Evolutionary conservation across 2,797 vertebrate species (phyloP).

Genomic region (Benthosema pterotum): DNA sequence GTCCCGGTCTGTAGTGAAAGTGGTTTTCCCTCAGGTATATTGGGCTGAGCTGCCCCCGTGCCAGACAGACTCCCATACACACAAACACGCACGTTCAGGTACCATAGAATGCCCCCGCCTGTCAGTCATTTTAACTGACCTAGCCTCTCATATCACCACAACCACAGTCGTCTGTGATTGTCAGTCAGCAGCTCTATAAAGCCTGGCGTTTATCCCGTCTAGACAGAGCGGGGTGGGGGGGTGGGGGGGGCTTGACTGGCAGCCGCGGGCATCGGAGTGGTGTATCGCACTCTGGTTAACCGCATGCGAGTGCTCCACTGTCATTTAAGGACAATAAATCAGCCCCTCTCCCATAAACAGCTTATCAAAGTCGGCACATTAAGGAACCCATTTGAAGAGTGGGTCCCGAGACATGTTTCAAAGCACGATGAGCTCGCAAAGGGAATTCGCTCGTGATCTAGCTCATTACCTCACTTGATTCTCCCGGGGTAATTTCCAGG

Average conservation of each 20-base stretch:
- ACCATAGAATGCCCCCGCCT: conserved; percentile 34
- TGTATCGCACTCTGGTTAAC: conserved; percentile 62
- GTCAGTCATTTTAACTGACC: conserved; percentile 60
- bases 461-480: conserved; percentile 41
- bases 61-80: conserved; percentile 6
- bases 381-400: conserved; percentile 43
- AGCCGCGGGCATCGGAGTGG: conserved; percentile 58
- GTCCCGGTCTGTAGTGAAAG: neutral
- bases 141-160: conserved; percentile 39
- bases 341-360: conserved; percentile 46
- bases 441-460: conserved; percentile 52
- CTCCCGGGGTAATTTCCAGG: conserved; percentile 27
- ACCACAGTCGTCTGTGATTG: conserved; percentile 55
- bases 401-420: conserved; percentile 33
- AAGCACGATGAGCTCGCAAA: conserved; percentile 27
- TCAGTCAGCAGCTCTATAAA: conserved; percentile 65
- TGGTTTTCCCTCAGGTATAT: conserved; percentile 27
- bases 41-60: conserved; percentile 20
- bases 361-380: conserved; percentile 21
- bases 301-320: conserved; percentile 66
- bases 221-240: conserved; percentile 67
- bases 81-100: conserved; percentile 1
- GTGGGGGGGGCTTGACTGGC: conserved; percentile 49
- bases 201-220: conserved; percentile 71
- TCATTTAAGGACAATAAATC: conserved; percentile 72